These are phyloP conservation scores for Rotaria socialis DNA, from an alignment of 2,888 invertebrate genomes.

Conservation along the genomic window DNA sequence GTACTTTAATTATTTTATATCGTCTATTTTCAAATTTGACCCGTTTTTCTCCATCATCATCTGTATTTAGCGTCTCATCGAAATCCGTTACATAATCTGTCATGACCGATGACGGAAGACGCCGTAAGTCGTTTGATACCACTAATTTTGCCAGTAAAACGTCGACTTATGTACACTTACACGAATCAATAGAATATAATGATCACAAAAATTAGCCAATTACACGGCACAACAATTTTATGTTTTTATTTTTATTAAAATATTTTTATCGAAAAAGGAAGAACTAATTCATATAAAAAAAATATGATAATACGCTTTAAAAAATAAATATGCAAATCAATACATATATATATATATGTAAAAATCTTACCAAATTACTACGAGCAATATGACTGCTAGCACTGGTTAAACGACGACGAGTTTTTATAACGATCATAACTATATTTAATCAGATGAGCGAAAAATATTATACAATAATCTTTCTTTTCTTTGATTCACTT, in stretches of 20 bases:
- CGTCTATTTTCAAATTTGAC: slow-evolving; percentile 32
- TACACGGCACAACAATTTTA: not conserved
- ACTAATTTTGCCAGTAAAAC: not conserved
- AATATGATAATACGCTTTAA: not conserved
- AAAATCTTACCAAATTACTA: not conserved
- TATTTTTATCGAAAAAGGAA: not conserved
- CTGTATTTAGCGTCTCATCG: not conserved
- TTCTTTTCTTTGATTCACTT: not conserved
- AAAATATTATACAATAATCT: not conserved
- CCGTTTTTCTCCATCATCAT: slow-evolving; percentile 13
- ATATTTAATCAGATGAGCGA: not conserved
- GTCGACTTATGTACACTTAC: not conserved
- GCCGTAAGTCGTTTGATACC: not conserved
- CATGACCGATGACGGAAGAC: not conserved
- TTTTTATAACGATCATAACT: not conserved
- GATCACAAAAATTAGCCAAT: no score
- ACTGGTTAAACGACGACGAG: not conserved
- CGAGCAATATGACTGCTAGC: not conserved
- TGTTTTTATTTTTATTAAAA: not conserved
- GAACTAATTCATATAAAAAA: not conserved
- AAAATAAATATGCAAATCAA: not conserved
- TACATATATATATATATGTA: not conserved
- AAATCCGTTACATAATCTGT: not conserved
- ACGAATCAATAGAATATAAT: not conserved
- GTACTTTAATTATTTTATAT: not conserved